These are phyloP conservation scores for Clarias macrocephalus DNA, from an alignment of 2,113 vertebrate genomes.

Conservation along the genomic window DNA sequence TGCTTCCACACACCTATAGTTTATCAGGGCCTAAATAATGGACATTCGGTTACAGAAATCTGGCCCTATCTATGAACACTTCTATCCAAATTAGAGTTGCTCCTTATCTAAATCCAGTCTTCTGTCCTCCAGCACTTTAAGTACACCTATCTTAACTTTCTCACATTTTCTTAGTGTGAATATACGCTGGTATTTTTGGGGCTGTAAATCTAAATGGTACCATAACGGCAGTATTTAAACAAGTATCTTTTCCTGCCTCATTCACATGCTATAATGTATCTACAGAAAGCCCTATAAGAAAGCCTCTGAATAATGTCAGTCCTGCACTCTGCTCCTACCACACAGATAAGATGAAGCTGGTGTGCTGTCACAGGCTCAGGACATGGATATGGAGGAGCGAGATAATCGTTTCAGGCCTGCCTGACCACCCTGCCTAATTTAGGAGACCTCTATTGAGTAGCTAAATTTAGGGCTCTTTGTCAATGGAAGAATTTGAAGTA, in stretches of 20 bases:
- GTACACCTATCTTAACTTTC: neutral
- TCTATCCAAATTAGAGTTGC: neutral
- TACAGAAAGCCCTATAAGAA: neutral
- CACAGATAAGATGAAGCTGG: slow-evolving; percentile 45
- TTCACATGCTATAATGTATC: neutral
- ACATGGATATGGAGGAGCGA: slow-evolving; percentile 25
- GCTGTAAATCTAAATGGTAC: neutral
- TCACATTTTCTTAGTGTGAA: neutral
- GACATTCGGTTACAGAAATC: neutral
- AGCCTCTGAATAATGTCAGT: slow-evolving; percentile 29
- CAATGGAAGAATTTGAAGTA: slow-evolving; percentile 51
- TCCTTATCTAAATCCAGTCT: neutral
- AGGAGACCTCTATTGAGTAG: slow-evolving; percentile 49
- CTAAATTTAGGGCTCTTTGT: slow-evolving; percentile 58
- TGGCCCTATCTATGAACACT: neutral
- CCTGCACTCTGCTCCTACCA: slow-evolving; percentile 16
- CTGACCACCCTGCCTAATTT: slow-evolving; percentile 50
- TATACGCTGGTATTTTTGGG: neutral
- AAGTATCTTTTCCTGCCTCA: neutral
- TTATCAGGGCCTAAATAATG: neutral
- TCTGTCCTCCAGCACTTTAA: neutral
- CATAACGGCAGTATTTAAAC: neutral
- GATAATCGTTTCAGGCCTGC: slow-evolving; percentile 51
- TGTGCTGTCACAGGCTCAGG: slow-evolving; percentile 23
- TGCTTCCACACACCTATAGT: neutral